A percentile compares a stretch with the other conserved stretches of the same genome.
Evolutionary conservation across 2,888 invertebrate genomes (phyloP).

Genomic region (Epirrhoe tristata): DNA sequence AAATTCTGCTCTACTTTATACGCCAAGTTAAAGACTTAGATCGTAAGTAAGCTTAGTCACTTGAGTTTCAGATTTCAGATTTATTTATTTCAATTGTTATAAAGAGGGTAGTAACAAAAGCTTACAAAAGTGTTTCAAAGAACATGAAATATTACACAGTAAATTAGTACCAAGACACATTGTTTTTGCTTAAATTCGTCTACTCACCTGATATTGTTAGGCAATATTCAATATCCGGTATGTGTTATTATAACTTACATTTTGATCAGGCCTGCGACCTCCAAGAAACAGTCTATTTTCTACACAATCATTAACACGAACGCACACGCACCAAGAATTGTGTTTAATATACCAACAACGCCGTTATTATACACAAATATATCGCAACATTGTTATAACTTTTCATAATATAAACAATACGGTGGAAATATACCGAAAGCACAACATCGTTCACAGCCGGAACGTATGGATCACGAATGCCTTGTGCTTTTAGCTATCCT

Average conservation of each 20-base stretch:
- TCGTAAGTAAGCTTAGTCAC: too few relatives aligned
- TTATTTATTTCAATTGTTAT: too few relatives aligned
- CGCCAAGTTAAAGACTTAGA: too few relatives aligned
- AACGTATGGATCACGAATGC: slow-evolving; percentile 28
- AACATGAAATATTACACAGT: too few relatives aligned
- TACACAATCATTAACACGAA: slow-evolving; percentile 50
- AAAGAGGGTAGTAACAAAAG: too few relatives aligned
- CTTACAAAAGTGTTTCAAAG: too few relatives aligned
- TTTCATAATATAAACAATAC: slow-evolving; percentile 61
- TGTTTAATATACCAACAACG: slow-evolving; percentile 52
- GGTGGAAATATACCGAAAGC: slow-evolving; percentile 42
- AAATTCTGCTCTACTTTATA: too few relatives aligned
- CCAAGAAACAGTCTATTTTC: slow-evolving; percentile 47
- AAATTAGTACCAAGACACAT: background rate
- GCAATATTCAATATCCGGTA: background rate
- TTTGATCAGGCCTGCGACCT: slow-evolving; percentile 44
- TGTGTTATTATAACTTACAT: slow-evolving; percentile 47
- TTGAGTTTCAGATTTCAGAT: too few relatives aligned
- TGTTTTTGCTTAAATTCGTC: background rate
- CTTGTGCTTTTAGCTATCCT: slow-evolving; percentile 59
- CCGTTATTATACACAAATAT: slow-evolving; percentile 63
- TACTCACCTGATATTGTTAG: slow-evolving; percentile 3
- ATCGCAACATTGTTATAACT: slow-evolving; percentile 65
- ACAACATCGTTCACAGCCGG: slow-evolving; percentile 33
- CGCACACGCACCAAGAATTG: slow-evolving; percentile 48